Conservation (phyloP, 53 echinoderm and acorn worm genomes). For the Apostichopus leukothele region DNA sequence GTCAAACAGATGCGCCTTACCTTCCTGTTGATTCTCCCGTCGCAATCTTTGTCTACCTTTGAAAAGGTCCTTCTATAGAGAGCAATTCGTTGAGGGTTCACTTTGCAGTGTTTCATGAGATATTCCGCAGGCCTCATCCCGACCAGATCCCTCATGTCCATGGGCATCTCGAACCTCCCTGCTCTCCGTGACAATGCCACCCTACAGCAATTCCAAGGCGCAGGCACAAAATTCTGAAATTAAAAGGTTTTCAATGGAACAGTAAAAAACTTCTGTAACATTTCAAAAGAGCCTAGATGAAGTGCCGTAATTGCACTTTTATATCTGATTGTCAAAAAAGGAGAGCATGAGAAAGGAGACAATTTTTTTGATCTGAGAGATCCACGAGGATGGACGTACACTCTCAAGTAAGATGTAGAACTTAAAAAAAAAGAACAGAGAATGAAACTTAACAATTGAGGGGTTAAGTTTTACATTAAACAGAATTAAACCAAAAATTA, state of each 20-base stretch:
- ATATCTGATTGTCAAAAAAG: no score
- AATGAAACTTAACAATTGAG: no score
- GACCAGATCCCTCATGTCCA: conserved; percentile 78
- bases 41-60: conserved; percentile 78
- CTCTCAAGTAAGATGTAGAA: no score
- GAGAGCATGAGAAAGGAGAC: no score
- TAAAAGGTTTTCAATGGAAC: not conserved
- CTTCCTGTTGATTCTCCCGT: conserved; percentile 84
- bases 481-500: no score
- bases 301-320: no score
- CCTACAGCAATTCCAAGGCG: conserved; percentile 76
- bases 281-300: no score
- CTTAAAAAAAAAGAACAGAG: no score
- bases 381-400: no score
- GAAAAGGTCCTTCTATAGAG: conserved; percentile 83
- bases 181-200: conserved; percentile 85
- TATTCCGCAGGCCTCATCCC: conserved; percentile 85
- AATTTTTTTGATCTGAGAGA: no score
- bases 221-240: conserved; percentile 44
- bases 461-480: no score
- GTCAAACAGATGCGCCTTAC: conserved; percentile 39
- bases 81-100: conserved; percentile 78
- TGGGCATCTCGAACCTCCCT: conserved; percentile 86
- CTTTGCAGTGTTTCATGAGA: conserved; percentile 73
- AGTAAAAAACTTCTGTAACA: no score